phyloP scores from a whole-genome alignment of 2,797 vertebrate genomes.

The Galago senegalensis region DNA sequence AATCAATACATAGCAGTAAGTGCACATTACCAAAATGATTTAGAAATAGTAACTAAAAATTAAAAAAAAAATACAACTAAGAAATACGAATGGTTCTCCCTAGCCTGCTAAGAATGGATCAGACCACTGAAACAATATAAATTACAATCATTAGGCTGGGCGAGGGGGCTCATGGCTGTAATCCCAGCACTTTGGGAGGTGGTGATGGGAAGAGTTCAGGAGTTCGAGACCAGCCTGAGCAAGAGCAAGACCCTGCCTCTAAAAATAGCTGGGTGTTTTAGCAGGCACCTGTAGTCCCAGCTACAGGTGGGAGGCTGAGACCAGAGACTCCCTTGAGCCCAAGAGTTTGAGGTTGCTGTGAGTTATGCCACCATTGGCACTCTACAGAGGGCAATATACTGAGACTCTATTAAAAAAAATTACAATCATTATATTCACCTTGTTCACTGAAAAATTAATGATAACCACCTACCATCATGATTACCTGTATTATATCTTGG shows the following conservation, averaged over 20 bases:
- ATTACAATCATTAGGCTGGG: not conserved
- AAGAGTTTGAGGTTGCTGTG: too few relatives aligned
- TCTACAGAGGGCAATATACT: too few relatives aligned
- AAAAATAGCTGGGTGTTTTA: too few relatives aligned
- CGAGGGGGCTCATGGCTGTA: too few relatives aligned
- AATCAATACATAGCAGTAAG: not conserved
- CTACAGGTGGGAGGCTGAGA: too few relatives aligned
- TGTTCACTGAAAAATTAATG: constrained; percentile 19
- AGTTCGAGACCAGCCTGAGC: too few relatives aligned
- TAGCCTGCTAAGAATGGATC: not conserved
- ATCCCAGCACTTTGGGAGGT: too few relatives aligned
- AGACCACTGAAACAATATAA: not conserved
- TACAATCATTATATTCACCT: not conserved
- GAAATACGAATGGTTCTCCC: not conserved
- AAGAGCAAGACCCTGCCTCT: too few relatives aligned
- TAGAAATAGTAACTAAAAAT: not conserved
- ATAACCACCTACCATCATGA: not conserved
- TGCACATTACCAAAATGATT: not conserved
- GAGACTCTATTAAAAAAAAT: not conserved
- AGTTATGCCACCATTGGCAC: too few relatives aligned
- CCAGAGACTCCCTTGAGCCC: too few relatives aligned
- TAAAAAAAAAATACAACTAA: not conserved
- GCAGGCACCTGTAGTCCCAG: too few relatives aligned
- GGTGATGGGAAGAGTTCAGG: too few relatives aligned
- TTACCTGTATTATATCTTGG: constrained; percentile 11